phyloP scores from a whole-genome alignment of 2,888 invertebrate species.

The Listrodromus nycthemerus region DNA sequence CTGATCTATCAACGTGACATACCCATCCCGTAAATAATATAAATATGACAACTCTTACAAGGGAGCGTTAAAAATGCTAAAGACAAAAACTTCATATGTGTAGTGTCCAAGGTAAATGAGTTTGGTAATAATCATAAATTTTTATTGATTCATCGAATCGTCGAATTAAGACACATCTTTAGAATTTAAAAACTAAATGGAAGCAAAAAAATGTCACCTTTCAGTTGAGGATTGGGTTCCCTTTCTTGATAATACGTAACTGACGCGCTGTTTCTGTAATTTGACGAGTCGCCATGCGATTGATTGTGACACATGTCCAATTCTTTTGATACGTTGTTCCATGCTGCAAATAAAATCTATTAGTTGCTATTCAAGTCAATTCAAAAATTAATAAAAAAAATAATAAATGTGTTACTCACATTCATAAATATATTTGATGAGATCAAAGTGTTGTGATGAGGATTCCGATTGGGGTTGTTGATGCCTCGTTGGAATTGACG shows the following conservation, averaged over 20 bases:
- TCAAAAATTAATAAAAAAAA: neutral
- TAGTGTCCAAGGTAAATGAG: neutral
- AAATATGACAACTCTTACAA: too few species aligned
- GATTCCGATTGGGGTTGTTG: conserved; percentile 74
- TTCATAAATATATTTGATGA: conserved; percentile 92
- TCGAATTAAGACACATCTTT: conserved; percentile 10
- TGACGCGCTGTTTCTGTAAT: conserved; percentile 85
- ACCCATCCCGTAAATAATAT: too few species aligned
- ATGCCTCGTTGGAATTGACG: conserved; percentile 79
- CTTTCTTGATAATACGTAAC: conserved; percentile 89
- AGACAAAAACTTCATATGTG: neutral
- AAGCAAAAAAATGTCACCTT: conserved; percentile 73
- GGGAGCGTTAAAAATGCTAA: too few species aligned
- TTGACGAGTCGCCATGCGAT: conserved; percentile 79
- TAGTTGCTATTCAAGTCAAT: conserved; percentile 20
- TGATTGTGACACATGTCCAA: conserved; percentile 85
- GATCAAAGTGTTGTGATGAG: conserved; percentile 89
- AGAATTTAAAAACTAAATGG: conserved; percentile 19
- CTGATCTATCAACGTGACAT: too few species aligned
- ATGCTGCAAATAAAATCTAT: conserved; percentile 78
- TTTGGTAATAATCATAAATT: neutral
- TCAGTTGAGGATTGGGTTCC: conserved; percentile 82
- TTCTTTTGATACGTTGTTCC: conserved; percentile 86
- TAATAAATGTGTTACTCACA: conserved; percentile 81
- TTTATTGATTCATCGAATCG: neutral